Evolutionary conservation across 2,797 vertebrate genomes (phyloP).

Genomic region (Lophotriccus pileatus): DNA sequence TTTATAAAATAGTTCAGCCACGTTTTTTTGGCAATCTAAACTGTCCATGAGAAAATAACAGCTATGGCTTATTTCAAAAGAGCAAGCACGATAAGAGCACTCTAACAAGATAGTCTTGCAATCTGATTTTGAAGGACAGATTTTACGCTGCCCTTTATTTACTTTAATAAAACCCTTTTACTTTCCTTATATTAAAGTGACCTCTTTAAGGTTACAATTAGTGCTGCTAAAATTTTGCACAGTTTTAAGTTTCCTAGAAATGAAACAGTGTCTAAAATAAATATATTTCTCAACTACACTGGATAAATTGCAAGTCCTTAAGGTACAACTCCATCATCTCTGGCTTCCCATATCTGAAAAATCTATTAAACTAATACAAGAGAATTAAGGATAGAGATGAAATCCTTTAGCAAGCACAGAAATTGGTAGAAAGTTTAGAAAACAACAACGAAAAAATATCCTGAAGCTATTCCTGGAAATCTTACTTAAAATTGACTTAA

Average conservation of each 20-base stretch:
- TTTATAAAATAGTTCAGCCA: not conserved
- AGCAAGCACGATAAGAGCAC: not conserved
- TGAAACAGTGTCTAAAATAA: not conserved
- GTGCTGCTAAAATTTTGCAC: not conserved
- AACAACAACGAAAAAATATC: not conserved
- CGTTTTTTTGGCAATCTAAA: not conserved
- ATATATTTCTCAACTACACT: not conserved
- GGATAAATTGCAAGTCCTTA: not conserved
- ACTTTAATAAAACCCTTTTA: not conserved
- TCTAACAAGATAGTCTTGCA: not conserved
- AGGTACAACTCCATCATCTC: not conserved
- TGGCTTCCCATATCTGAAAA: not conserved
- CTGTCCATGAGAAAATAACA: not conserved
- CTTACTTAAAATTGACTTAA: not conserved
- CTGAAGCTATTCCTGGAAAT: not conserved
- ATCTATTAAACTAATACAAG: not conserved
- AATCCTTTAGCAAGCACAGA: not conserved
- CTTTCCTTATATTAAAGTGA: not conserved
- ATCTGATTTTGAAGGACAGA: not conserved
- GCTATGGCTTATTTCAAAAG: not conserved
- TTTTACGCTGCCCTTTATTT: not conserved
- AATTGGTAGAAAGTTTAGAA: not conserved
- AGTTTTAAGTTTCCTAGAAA: not conserved
- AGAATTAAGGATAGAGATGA: not conserved
- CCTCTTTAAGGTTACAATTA: not conserved